Evolutionary conservation across 1,140 invertebrate species (phyloP), one percentile per base, ranked within the genome.

Genomic region (Idris sp.): DNA sequence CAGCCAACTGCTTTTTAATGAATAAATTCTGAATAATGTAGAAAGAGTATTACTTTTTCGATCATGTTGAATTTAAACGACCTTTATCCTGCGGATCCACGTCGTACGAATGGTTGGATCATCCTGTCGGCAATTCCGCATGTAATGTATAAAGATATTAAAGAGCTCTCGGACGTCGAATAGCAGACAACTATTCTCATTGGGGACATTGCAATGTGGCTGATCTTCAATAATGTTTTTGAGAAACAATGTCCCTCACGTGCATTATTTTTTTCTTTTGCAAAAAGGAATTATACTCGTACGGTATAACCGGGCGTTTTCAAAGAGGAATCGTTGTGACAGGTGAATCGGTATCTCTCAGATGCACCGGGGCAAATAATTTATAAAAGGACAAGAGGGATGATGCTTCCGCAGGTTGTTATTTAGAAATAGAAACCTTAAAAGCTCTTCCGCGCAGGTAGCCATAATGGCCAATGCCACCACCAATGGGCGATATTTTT

Each of bases 341-440:
- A 76, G 56, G 74, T 76, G 74, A 76, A 72, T 76, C 74, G 74
- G 74, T 76, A 72, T 72, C 48, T 71, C 30, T 67, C 33, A 53
- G 67, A 76, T 58, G 38, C 61, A 28, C n/a, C 36, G 41, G 49
- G 48, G 54, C 48, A 76, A 71, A 72, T 72, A 76, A 72, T 72
- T 76, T 72, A 76, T 76, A 65, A 72, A 68, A 33, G 74, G 67
- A 76, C 67, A 76, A 67, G 49, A 72, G 67, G 74, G 61, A 67
- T 71, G 59, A 75, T 67, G 65, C 65, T 76, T 76, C 67, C 74
- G 61, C 74, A 71, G 54, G 65, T 72, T 67, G 74, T 62, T 76
- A 76, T 61, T 76, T 71, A 61, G 74, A 72, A 76, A 76, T 76
- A 71, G 74, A 67, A 76, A 71, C 49, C 48, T 67, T 67, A 69